Conservation (phyloP, 2,797 vertebrate genomes). For the Urocyon cinereoargenteus region DNA sequence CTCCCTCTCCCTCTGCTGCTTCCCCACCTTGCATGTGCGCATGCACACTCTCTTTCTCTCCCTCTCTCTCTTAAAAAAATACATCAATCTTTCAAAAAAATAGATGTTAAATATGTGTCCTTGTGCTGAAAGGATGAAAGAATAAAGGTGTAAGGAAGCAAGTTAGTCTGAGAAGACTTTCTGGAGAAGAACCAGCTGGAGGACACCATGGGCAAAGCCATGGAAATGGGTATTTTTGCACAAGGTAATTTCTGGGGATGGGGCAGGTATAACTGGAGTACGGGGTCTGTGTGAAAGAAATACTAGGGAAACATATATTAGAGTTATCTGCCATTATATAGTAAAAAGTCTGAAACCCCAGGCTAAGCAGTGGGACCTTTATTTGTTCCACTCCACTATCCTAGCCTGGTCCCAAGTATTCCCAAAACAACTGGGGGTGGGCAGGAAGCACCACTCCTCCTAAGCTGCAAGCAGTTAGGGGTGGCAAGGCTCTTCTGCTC, state of each 20-base stretch:
- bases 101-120: not conserved
- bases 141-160: constrained; percentile 39
- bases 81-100: not conserved
- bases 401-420: not conserved
- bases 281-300: not conserved
- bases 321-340: not conserved
- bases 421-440: not conserved
- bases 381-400: not conserved
- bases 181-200: not conserved
- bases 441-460: not conserved
- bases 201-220: not conserved
- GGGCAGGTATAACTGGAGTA: not conserved
- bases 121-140: not conserved
- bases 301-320: not conserved
- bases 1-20: not conserved
- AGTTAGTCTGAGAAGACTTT: not conserved
- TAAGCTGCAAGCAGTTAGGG: not conserved
- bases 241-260: not conserved
- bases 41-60: too few species aligned
- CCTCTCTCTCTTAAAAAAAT: not conserved
- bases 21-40: not conserved
- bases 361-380: not conserved
- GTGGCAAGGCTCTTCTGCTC: not conserved
- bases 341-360: not conserved
- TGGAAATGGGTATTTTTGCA: not conserved